Evolutionary conservation across 2,888 invertebrate genomes (phyloP).

Genomic region (Pandemis cinnamomeana): DNA sequence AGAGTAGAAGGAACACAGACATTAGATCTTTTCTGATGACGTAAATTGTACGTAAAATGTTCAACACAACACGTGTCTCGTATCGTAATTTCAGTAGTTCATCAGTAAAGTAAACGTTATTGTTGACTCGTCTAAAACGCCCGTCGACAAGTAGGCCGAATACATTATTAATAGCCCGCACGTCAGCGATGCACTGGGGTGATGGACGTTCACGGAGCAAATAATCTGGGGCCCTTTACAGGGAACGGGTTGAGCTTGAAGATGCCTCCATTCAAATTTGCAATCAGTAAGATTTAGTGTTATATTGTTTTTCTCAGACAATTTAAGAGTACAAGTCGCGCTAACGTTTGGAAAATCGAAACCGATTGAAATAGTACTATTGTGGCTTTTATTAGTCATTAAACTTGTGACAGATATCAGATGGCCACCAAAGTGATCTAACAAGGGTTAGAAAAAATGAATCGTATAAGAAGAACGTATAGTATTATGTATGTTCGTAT

Average conservation of each 20-base stretch:
- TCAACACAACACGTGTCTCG: slow-evolving; percentile 9
- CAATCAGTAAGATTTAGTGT: background rate
- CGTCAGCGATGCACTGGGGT: slow-evolving; percentile 56
- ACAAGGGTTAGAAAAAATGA: too few relatives aligned
- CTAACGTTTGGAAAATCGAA: background rate
- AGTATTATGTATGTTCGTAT: background rate
- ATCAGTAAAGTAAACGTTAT: slow-evolving; percentile 38
- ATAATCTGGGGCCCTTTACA: slow-evolving; percentile 25
- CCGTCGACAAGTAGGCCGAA: slow-evolving; percentile 70
- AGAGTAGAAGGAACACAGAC: background rate
- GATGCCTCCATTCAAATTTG: background rate
- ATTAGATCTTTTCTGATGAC: background rate
- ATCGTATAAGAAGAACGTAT: too few relatives aligned
- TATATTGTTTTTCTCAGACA: background rate
- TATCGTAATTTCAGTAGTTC: slow-evolving; percentile 20
- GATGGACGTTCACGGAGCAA: slow-evolving; percentile 36
- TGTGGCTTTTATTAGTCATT: too few relatives aligned
- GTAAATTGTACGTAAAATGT: background rate
- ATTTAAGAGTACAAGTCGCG: background rate
- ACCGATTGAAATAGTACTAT: background rate
- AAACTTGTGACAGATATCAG: too few relatives aligned
- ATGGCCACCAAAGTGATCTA: too few relatives aligned
- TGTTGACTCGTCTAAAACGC: slow-evolving; percentile 33
- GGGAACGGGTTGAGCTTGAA: background rate
- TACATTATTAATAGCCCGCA: slow-evolving; percentile 74